These are phyloP conservation scores for Agrochola circellaris DNA, from an alignment of 2,888 invertebrate species.

Conservation along the genomic window DNA sequence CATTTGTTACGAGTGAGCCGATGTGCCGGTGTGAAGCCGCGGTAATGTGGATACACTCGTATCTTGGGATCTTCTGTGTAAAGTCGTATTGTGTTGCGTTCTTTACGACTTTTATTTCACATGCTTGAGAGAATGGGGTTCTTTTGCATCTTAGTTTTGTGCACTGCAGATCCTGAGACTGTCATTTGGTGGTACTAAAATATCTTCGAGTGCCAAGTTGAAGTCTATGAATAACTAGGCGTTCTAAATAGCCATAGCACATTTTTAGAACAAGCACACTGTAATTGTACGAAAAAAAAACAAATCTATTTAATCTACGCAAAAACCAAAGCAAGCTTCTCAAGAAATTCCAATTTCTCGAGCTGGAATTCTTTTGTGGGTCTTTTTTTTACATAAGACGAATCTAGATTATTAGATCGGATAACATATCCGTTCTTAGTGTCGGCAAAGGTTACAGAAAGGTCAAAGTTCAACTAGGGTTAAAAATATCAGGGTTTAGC, in stretches of 20 bases:
- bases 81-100: constrained; percentile 29
- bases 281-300: neutral
- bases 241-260: no score
- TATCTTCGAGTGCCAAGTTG: neutral
- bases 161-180: neutral
- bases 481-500: constrained; percentile 2
- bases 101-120: constrained; percentile 34
- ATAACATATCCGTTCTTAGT: constrained; percentile 29
- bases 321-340: neutral
- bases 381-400: constrained; percentile 5
- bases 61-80: neutral
- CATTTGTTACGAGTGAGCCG: constrained; percentile 20
- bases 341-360: neutral
- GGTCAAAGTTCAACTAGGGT: constrained; percentile 39
- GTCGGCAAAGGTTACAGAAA: constrained; percentile 20
- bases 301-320: neutral
- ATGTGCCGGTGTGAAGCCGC: no score
- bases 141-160: constrained; percentile 8
- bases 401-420: constrained; percentile 49
- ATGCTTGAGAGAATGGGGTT: neutral
- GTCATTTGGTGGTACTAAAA: neutral
- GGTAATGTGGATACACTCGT: constrained; percentile 9
- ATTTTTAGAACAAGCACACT: neutral
- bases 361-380: constrained; percentile 16
- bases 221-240: neutral